Evolutionary conservation across 1,140 invertebrate genomes (phyloP).

Genomic region (Portunus trituberculatus): DNA sequence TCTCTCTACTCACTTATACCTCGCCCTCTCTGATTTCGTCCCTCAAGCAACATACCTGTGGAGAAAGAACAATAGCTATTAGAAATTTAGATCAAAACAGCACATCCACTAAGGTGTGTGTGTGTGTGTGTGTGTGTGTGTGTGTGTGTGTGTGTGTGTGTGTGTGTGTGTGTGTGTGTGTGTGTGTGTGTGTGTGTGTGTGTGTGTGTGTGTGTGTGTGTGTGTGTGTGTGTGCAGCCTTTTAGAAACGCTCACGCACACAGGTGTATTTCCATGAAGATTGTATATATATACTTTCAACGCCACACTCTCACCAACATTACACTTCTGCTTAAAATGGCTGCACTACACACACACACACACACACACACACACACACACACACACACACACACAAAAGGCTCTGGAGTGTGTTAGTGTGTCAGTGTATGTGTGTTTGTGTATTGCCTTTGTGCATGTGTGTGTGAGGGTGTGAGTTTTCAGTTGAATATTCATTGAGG

Average conservation of each 20-base stretch:
- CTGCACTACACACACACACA: not conserved
- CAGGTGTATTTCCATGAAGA: not conserved
- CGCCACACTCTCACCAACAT: not conserved
- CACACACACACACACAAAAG: not conserved
- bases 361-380: not conserved
- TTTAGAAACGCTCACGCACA: not conserved
- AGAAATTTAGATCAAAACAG: too few relatives aligned
- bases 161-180: too few relatives aligned
- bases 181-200: too few relatives aligned
- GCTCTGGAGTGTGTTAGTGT: not conserved
- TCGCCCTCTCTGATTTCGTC: too few relatives aligned
- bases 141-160: too few relatives aligned
- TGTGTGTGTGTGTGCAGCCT: too few relatives aligned
- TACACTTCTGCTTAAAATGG: not conserved
- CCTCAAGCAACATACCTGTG: too few relatives aligned
- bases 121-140: too few relatives aligned
- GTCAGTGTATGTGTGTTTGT: not conserved
- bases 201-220: too few relatives aligned
- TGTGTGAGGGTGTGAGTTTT: constrained; percentile 25
- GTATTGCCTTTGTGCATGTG: not conserved
- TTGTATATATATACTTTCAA: not conserved
- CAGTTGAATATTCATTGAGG: not conserved
- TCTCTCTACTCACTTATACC: too few relatives aligned
- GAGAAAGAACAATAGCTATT: too few relatives aligned
- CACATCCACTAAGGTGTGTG: too few relatives aligned